Percentiles rank a stretch among this genome's conserved stretches.
Evolutionary conservation across 64 coral and sea anemone species (phyloP).

Genomic region (Exaiptasia diaphana): DNA sequence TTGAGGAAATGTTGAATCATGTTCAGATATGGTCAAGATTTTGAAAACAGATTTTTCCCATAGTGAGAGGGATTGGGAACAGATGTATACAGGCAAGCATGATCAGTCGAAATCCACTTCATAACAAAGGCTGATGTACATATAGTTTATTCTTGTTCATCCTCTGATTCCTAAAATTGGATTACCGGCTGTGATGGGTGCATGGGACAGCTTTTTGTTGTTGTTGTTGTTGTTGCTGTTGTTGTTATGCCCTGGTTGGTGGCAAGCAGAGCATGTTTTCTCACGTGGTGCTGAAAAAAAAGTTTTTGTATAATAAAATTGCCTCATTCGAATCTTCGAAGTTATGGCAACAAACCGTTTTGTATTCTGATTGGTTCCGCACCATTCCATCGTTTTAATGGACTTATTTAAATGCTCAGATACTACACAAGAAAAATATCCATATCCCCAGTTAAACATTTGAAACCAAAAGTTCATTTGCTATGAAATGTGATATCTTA

Average conservation of each 20-base stretch:
- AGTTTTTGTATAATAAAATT: neutral
- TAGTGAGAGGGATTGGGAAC: too few relatives aligned
- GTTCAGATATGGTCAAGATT: too few relatives aligned
- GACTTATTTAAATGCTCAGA: conserved; percentile 1
- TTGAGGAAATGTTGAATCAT: too few relatives aligned
- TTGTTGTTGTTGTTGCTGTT: too few relatives aligned
- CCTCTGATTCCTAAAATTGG: neutral
- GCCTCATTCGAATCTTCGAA: neutral
- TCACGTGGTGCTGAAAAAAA: neutral
- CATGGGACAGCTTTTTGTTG: neutral
- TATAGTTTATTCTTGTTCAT: neutral
- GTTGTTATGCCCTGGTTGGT: neutral
- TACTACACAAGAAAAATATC: neutral
- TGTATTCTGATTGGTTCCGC: neutral
- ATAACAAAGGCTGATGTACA: neutral
- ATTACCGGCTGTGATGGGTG: neutral
- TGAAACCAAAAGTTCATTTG: conserved; percentile 1
- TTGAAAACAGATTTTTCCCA: too few relatives aligned
- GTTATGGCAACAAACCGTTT: neutral
- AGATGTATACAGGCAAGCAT: too few relatives aligned
- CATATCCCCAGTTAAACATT: neutral
- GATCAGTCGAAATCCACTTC: too few relatives aligned
- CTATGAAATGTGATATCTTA: neutral
- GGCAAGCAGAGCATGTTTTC: neutral
- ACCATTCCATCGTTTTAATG: neutral